Base-by-base conservation (phyloP, 2,797 vertebrate species). In the Myiotriccus ornatus region DNA sequence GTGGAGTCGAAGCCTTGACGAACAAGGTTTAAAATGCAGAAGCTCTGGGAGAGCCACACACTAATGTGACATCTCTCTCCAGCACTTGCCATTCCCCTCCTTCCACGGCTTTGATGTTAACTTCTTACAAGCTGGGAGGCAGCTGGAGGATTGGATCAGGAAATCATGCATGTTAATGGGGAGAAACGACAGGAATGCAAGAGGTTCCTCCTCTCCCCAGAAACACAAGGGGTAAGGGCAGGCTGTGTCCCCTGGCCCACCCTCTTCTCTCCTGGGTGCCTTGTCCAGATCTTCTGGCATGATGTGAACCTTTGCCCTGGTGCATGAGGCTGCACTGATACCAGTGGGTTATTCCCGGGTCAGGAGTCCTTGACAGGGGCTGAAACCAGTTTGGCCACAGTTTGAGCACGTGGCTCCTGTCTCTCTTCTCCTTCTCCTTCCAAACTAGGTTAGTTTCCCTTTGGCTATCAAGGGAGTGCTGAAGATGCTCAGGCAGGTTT, bases 81-180 rank as follows among this genome's bases (percentile, higher is more conserved):
- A 85, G 85, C 94, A 46, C 69, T 89, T 89, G 79, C 94, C 84
- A 82, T 94, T 53, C 71, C 89, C 87, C 92, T 67, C 89, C 81
- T 93, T 63, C 85, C 83, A 71, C 7, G 18, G 96, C 96, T 97
- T 97, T 97, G 96, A 94, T 95, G 97, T 96, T 95, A 76, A 92
- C 97, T 98, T 98, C 96, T 96, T 93, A 97, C 95, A 85, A 87
- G 87, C 97, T 95, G 55, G 9, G 46, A 69, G 96, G 85, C 78
- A 93, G 97, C 97, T 97, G 98, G 82, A 96, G 98, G 98, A 98
- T 98, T 34, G 90, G 97, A 97, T 98, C 98, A 83, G 97, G 90
- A 95, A 82, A 97, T 95, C 95, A 93, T 56, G 97, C 97, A 97
- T 97, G 96, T 92, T 95, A 97, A 97, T 94, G 81, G 97, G 95